These are phyloP conservation scores for Epinotia demarniana DNA, from an alignment of 2,888 invertebrate genomes.

Conservation along the genomic window DNA sequence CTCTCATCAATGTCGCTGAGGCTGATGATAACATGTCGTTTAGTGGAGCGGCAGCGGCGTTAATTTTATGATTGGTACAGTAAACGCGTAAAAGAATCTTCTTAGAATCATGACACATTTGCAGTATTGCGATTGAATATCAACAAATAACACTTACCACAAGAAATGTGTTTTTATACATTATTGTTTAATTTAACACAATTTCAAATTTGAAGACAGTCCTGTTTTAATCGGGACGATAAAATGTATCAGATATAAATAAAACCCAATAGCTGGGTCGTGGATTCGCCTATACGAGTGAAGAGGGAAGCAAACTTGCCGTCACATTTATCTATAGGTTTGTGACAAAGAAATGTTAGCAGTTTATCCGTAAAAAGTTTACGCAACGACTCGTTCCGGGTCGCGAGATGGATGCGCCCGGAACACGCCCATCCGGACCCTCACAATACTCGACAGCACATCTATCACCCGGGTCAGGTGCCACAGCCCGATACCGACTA, in stretches of 20 bases:
- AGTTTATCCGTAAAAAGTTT: conserved; percentile 21
- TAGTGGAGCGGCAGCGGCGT: no score
- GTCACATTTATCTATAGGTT: conserved; percentile 4
- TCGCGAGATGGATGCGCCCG: conserved; percentile 11
- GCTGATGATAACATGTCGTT: no score
- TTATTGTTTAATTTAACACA: neutral
- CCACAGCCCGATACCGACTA: conserved; percentile 54
- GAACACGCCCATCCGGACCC: conserved; percentile 33
- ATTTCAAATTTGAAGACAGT: neutral
- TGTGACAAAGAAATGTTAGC: conserved; percentile 21
- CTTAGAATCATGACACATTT: neutral
- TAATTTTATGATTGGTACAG: no score
- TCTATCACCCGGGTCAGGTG: conserved; percentile 40
- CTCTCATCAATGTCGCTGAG: no score
- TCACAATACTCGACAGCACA: conserved; percentile 34
- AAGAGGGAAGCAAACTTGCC: neutral
- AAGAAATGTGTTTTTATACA: neutral
- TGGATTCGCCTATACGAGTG: neutral
- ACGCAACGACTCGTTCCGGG: conserved; percentile 21
- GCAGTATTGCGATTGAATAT: neutral
- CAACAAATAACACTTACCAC: neutral
- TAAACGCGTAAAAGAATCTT: no score
- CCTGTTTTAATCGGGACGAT: neutral
- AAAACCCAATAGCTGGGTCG: conserved; percentile 15
- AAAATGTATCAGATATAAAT: neutral